Percentiles rank a stretch among this genome's conserved stretches.
Conservation (phyloP, 2,113 vertebrate genomes). For the Melanotaenia duboulayi region DNA sequence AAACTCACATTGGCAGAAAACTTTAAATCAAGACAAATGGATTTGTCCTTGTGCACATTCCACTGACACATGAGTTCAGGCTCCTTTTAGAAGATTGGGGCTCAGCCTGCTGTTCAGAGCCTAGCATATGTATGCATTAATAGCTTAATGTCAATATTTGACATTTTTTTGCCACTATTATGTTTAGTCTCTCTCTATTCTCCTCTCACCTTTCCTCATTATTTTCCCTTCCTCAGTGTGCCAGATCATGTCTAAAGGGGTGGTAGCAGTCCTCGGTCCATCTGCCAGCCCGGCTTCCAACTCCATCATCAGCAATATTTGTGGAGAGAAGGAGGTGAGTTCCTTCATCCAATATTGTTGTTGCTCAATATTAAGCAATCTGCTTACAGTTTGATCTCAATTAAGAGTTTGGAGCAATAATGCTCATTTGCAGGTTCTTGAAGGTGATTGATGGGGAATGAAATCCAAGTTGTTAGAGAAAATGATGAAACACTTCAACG, state of each 20-base stretch:
- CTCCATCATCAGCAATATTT: conserved; percentile 99
- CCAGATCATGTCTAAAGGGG: conserved; percentile 98
- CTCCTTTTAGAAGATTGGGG: conserved; percentile 26
- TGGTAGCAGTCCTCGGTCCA: conserved; percentile 95
- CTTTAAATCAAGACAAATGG: conserved; percentile 11
- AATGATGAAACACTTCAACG: conserved; percentile 51
- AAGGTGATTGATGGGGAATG: conserved; percentile 24
- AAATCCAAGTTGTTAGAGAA: conserved; percentile 37
- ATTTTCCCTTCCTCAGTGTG: conserved; percentile 86
- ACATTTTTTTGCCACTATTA: conserved; percentile 22
- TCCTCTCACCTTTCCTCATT: not conserved
- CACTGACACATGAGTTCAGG: conserved; percentile 14
- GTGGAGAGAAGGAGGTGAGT: conserved; percentile 98
- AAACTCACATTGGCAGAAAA: not conserved
- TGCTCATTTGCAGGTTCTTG: conserved; percentile 43
- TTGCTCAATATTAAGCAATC: not conserved
- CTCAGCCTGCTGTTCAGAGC: conserved; percentile 25
- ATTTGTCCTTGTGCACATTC: conserved; percentile 30
- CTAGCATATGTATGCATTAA: conserved; percentile 52
- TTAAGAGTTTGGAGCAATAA: conserved; percentile 26
- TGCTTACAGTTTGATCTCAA: not conserved
- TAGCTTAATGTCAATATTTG: conserved; percentile 5
- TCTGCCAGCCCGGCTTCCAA: conserved; percentile 97
- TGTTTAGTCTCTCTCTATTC: conserved; percentile 2
- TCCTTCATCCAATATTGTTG: not conserved